These are phyloP conservation scores for Sinhomidia bicolor DNA, from an alignment of 2,888 invertebrate species.

Conservation along the genomic window DNA sequence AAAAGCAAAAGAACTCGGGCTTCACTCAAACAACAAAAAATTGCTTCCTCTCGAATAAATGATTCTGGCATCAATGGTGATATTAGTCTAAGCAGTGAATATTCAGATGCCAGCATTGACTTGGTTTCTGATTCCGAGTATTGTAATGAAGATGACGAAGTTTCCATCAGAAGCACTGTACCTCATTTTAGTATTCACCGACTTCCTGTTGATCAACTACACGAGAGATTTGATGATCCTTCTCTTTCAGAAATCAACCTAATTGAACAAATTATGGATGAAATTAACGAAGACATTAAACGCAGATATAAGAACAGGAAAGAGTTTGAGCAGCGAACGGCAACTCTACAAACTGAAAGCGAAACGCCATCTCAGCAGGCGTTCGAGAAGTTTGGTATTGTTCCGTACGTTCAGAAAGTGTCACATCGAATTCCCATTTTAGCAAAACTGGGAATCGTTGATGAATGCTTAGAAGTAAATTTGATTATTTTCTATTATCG, in stretches of 20 bases:
- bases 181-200: constrained; percentile 31
- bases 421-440: background rate
- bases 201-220: background rate
- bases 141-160: background rate
- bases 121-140: background rate
- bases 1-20: too few relatives aligned
- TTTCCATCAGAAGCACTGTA: background rate
- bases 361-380: background rate
- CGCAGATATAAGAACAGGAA: background rate
- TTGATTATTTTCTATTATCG: constrained; percentile 16
- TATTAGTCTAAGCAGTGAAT: too few relatives aligned
- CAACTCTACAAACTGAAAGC: background rate
- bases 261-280: constrained; percentile 24
- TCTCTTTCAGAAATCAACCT: background rate
- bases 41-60: background rate
- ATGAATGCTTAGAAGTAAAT: background rate
- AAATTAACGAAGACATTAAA: constrained; percentile 18
- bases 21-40: too few relatives aligned
- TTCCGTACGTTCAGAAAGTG: constrained; percentile 5
- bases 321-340: background rate
- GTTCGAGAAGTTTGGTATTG: background rate
- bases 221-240: background rate
- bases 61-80: background rate
- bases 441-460: background rate
- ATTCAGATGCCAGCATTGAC: background rate